A percentile compares a stretch with the other conserved stretches of the same genome.
These are phyloP conservation scores for Gallinago stenura DNA, from an alignment of 2,797 vertebrate species.

Conservation along the genomic window DNA sequence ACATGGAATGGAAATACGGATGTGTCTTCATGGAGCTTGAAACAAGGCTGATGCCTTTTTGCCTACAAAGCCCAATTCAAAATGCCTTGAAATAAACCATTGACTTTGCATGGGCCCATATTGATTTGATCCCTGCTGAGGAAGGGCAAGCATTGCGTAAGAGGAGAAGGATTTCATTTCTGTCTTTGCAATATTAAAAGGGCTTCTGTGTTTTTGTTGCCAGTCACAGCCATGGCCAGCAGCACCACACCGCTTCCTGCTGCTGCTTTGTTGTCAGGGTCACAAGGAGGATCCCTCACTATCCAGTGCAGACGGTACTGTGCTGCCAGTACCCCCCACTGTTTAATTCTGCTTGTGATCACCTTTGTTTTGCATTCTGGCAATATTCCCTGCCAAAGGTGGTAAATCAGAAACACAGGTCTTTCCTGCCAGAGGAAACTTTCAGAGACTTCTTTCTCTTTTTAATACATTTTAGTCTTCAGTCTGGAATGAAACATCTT, in stretches of 20 bases:
- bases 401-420: neutral
- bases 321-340: neutral
- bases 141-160: constrained; percentile 19
- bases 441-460: neutral
- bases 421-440: neutral
- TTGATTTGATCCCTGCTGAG: constrained; percentile 43
- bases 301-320: neutral
- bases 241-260: neutral
- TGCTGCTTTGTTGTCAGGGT: neutral
- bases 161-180: constrained; percentile 15
- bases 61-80: constrained; percentile 52
- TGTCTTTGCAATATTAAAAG: constrained; percentile 42
- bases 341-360: neutral
- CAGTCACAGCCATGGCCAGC: neutral
- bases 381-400: neutral
- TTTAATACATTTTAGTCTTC: neutral
- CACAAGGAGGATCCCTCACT: neutral
- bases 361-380: neutral
- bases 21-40: neutral
- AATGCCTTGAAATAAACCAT: constrained; percentile 36
- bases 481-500: neutral
- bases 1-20: neutral
- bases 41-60: constrained; percentile 18
- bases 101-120: constrained; percentile 17
- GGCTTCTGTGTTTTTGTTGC: constrained; percentile 32